Evolutionary conservation across 1,140 invertebrate species (phyloP).

Genomic region (Centruroides vittatus): DNA sequence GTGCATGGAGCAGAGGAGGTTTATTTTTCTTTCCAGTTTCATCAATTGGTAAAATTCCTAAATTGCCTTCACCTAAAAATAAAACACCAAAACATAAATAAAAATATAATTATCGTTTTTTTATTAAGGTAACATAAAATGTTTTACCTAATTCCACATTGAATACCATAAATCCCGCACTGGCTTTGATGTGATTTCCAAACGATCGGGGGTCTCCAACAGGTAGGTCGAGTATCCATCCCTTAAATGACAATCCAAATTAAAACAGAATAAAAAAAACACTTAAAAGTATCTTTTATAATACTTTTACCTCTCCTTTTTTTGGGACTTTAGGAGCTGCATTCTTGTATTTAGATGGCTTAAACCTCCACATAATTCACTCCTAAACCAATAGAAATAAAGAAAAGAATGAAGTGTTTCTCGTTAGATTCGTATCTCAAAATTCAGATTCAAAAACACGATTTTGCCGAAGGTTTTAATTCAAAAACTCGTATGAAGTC

Average conservation of each 20-base stretch:
- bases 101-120: no score
- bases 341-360: constrained; percentile 95
- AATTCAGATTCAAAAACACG: no score
- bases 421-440: no score
- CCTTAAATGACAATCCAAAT: constrained; percentile 25
- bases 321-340: constrained; percentile 82
- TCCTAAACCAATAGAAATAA: no score
- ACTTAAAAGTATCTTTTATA: not conserved
- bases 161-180: constrained; percentile 82
- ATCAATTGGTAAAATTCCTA: constrained; percentile 68
- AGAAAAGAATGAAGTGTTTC: no score
- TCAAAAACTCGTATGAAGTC: no score
- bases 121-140: no score
- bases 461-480: no score
- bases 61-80: constrained; percentile 49
- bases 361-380: constrained; percentile 82
- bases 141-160: constrained; percentile 51
- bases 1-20: constrained; percentile 53
- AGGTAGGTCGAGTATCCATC: constrained; percentile 73
- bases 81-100: no score
- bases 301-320: constrained; percentile 50
- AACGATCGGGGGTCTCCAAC: constrained; percentile 81
- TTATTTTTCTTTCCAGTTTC: constrained; percentile 66
- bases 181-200: constrained; percentile 85
- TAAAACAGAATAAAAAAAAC: not conserved